Evolutionary conservation across 2,113 vertebrate species (phyloP).

Genomic region (Colistium nudipinnis): DNA sequence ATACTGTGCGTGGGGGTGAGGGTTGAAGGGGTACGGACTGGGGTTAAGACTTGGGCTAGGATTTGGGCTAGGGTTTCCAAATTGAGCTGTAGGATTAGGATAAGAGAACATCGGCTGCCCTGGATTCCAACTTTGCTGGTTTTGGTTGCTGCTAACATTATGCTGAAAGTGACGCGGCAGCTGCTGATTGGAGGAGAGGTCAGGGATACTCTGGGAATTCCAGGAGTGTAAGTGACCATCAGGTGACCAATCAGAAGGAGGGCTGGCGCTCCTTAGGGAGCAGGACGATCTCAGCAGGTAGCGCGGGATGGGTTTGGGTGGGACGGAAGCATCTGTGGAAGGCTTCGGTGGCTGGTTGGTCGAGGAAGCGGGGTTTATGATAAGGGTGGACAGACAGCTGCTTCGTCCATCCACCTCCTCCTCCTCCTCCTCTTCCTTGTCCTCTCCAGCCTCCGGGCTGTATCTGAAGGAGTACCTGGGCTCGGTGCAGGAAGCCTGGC

Average conservation of each 20-base stretch:
- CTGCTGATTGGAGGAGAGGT: constrained; percentile 58
- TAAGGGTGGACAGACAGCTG: constrained; percentile 80
- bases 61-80: constrained; percentile 16
- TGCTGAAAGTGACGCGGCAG: constrained; percentile 15
- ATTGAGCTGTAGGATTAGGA: constrained; percentile 10
- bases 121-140: constrained; percentile 32
- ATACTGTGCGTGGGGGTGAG: constrained; percentile 1
- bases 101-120: constrained; percentile 14
- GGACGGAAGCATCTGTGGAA: constrained; percentile 51
- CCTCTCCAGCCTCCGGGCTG: constrained; percentile 63
- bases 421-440: constrained; percentile 51
- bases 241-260: constrained; percentile 81
- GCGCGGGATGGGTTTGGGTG: constrained; percentile 63
- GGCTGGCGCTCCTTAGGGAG: constrained; percentile 86
- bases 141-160: constrained; percentile 10
- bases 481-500: constrained; percentile 83
- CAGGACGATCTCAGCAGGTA: constrained; percentile 80
- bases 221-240: constrained; percentile 79
- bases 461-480: constrained; percentile 90
- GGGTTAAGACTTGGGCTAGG: constrained; percentile 19
- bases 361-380: constrained; percentile 77
- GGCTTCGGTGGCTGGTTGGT: constrained; percentile 18
- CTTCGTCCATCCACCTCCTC: constrained; percentile 54
- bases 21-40: background rate
- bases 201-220: constrained; percentile 90